Evolutionary conservation across 2,113 vertebrate species (phyloP).

Genomic region (Otolemur garnettii): DNA sequence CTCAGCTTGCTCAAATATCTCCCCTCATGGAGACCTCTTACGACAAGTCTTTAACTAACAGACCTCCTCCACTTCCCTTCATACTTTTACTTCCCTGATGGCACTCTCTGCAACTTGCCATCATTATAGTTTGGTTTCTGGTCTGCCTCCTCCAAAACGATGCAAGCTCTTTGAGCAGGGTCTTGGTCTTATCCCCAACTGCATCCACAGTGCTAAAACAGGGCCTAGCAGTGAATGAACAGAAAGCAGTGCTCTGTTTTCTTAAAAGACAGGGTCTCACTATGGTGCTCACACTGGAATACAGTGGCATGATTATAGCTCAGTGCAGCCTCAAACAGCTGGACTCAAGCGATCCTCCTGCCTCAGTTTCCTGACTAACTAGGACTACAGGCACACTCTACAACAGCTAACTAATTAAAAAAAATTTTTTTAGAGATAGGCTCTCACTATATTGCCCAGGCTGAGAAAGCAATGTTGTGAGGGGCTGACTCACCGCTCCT

Average conservation of each 20-base stretch:
- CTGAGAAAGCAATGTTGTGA: too few relatives aligned
- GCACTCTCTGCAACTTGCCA: not conserved
- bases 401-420: too few relatives aligned
- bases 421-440: too few relatives aligned
- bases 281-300: too few relatives aligned
- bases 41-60: too few relatives aligned
- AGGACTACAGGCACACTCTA: too few relatives aligned
- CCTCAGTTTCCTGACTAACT: too few relatives aligned
- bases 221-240: not conserved
- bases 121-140: not conserved
- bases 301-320: too few relatives aligned
- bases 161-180: not conserved
- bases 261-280: too few relatives aligned
- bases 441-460: too few relatives aligned
- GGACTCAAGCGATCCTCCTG: too few relatives aligned
- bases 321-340: too few relatives aligned
- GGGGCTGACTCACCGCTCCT: slow-evolving; percentile 92
- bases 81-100: not conserved
- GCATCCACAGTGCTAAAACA: not conserved
- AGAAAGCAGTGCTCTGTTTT: not conserved
- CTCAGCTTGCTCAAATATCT: not conserved
- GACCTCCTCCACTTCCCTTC: not conserved
- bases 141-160: not conserved
- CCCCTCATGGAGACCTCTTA: not conserved
- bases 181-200: not conserved